Evolutionary conservation across 2,113 vertebrate species (phyloP).

Genomic region (Hydropotes inermis): DNA sequence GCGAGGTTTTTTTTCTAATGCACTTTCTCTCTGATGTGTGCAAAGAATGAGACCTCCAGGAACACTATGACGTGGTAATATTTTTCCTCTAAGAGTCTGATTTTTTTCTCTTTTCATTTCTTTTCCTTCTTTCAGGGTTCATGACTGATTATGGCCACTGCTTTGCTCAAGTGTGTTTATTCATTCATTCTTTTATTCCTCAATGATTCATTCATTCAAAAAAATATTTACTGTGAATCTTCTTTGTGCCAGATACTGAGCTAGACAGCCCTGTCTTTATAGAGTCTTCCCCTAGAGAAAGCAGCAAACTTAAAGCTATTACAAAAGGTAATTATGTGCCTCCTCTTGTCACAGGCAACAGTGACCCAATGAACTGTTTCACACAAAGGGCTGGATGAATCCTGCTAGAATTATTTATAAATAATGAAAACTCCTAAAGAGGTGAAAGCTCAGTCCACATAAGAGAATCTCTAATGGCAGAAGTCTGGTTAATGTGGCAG

Average conservation of each 20-base stretch:
- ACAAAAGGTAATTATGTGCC: not conserved
- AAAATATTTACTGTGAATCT: not conserved
- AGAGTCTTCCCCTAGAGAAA: not conserved
- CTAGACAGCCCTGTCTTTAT: not conserved
- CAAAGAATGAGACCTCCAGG: not conserved
- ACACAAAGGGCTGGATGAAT: constrained; percentile 19
- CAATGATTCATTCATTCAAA: not conserved
- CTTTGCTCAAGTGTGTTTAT: not conserved
- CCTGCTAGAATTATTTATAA: constrained; percentile 26
- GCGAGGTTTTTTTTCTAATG: not conserved
- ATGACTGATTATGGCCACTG: not conserved
- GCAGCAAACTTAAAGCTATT: not conserved
- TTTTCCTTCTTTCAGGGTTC: not conserved
- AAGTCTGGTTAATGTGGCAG: not conserved
- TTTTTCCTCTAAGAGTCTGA: not conserved
- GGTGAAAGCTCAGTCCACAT: constrained; percentile 6
- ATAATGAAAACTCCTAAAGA: not conserved
- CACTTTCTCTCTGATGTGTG: not conserved
- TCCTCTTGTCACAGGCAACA: not conserved
- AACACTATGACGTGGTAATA: not conserved
- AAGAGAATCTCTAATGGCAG: constrained; percentile 17
- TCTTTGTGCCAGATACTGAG: not conserved
- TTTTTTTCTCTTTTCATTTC: not conserved
- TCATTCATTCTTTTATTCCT: not conserved
- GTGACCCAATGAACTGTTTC: not conserved